Evolutionary conservation across 2,113 vertebrate genomes (phyloP).

Genomic region (Rhinopomastus cyanomelas): DNA sequence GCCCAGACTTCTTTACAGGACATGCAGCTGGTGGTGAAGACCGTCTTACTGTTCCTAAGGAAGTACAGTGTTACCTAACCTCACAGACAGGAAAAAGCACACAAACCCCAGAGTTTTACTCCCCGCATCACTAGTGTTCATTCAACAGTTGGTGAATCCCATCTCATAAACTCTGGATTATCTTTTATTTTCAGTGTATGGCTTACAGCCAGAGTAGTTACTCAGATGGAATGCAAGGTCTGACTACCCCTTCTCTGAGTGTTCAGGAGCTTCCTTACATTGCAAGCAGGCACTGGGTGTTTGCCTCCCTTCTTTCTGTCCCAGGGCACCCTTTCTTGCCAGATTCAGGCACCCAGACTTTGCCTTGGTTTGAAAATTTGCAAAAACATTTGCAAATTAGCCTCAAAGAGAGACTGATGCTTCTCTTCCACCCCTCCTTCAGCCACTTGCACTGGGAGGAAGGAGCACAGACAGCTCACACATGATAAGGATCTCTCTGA

Average conservation of each 20-base stretch:
- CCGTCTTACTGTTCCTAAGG: background rate
- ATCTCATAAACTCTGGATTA: background rate
- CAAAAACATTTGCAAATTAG: background rate
- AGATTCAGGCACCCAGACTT: background rate
- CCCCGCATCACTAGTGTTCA: rapidly evolving
- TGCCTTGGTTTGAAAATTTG: background rate
- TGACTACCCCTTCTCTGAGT: background rate
- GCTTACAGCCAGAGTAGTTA: background rate
- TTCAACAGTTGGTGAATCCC: background rate
- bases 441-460: background rate
- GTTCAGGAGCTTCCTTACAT: background rate
- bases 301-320: background rate
- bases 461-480: background rate
- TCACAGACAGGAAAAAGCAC: background rate
- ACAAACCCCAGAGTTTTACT: background rate
- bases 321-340: rapidly evolving
- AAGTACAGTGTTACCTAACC: background rate
- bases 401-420: background rate
- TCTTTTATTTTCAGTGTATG: background rate
- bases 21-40: constrained; percentile 14
- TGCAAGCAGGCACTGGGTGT: background rate
- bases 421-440: background rate
- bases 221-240: background rate
- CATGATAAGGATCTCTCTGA: no score
- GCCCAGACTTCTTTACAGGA: constrained; percentile 30